A percentile compares a stretch with the other conserved stretches of the same genome.
Conservation (phyloP, 2,797 vertebrate species). For the Acridotheres tristis region DNA sequence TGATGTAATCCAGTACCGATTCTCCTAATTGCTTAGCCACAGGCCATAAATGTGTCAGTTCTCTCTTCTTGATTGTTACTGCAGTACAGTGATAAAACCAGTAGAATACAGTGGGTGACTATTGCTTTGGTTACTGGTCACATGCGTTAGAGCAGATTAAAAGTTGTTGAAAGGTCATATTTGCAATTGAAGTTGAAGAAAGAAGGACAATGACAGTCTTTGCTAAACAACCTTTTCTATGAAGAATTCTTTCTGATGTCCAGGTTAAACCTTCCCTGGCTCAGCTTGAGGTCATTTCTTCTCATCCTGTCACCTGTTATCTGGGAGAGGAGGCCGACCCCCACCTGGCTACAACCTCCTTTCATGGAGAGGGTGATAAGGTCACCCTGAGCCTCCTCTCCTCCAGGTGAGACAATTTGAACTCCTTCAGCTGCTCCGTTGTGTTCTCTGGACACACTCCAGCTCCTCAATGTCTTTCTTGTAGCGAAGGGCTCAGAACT, state of each 20-base stretch:
- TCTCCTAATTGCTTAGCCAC: conserved; percentile 60
- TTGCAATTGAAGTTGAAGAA: background rate
- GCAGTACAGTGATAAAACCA: conserved; percentile 27
- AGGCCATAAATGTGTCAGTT: conserved; percentile 53
- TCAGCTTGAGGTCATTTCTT: background rate
- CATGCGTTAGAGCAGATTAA: background rate
- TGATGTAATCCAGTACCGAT: conserved; percentile 55
- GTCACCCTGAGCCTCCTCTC: background rate
- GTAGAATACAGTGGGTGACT: conserved; percentile 13
- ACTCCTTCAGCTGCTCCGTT: rapidly evolving
- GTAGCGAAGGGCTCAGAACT: background rate
- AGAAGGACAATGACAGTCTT: background rate
- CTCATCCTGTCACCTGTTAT: background rate
- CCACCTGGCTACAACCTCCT: background rate
- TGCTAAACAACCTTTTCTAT: background rate
- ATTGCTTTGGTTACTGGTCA: background rate
- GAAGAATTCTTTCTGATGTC: background rate
- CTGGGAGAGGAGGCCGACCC: background rate
- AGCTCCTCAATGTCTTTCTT: background rate
- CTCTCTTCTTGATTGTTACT: conserved; percentile 17
- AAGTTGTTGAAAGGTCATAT: conserved; percentile 2
- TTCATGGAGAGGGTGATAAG: background rate
- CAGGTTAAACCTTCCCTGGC: background rate
- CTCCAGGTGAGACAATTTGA: background rate
- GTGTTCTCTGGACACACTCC: background rate